Percentiles rank a stretch among this genome's conserved stretches.
These are phyloP conservation scores for Bettongia penicillata DNA, from an alignment of 2,113 vertebrate genomes.

Conservation along the genomic window DNA sequence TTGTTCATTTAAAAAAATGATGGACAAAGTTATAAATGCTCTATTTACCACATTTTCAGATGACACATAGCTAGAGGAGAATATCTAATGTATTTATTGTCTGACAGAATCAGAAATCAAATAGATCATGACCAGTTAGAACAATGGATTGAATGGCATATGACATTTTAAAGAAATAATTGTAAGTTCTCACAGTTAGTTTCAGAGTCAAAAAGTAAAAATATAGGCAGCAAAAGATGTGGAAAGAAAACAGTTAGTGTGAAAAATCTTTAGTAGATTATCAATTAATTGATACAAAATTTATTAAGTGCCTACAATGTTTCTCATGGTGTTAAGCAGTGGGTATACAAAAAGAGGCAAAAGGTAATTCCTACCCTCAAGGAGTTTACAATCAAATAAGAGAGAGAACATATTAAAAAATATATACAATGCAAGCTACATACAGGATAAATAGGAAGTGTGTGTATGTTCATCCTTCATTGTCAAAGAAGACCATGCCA, in stretches of 20 bases:
- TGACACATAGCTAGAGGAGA: background rate
- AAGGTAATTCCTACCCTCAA: no score
- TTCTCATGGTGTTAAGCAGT: no score
- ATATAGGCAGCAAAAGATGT: background rate
- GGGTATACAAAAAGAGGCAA: no score
- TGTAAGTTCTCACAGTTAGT: background rate
- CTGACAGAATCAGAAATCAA: background rate
- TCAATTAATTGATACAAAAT: no score
- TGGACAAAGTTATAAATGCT: background rate
- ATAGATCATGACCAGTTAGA: background rate
- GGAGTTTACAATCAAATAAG: no score
- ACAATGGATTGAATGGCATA: background rate
- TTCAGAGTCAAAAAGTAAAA: background rate
- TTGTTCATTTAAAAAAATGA: background rate
- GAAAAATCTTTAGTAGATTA: background rate
- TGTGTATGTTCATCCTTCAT: no score
- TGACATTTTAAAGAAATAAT: background rate
- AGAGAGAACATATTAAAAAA: no score
- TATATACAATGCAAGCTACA: no score
- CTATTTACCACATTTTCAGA: background rate
- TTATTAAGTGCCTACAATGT: no score
- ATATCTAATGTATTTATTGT: background rate
- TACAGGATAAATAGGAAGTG: no score
- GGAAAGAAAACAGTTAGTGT: background rate
- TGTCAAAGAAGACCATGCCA: no score